Base-by-base conservation (phyloP, 1,140 invertebrate genomes). In the Adoxophyes honmai region DNA sequence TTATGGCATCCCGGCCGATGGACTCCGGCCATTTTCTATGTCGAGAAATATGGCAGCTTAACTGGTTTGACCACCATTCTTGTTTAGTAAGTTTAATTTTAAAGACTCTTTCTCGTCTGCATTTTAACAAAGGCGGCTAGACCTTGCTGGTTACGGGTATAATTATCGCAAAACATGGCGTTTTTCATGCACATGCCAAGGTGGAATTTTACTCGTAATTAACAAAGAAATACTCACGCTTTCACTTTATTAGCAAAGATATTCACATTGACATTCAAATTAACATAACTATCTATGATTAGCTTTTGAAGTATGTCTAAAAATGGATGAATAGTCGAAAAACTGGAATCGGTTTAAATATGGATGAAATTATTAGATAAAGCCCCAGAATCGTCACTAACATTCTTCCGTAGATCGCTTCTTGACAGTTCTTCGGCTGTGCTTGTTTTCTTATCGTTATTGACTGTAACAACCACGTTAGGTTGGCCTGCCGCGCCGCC, bases 361-460 rank as follows among this genome's bases (percentile, higher is more conserved):
- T 28, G 28, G 42, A n/a, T 21, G 10, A 28, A 21, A 48, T 11
- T 28, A 33, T 28, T 28, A 2, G 6, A 6, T 28, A 28, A 6
- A 28, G 21, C 21, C 21, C 21, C 21, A 28, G 6, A 44, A 48
- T 48, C 16, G 42, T 48, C 15, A 11, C 42, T n/a, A 44, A 16
- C 39, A 48, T 48, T 48, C 42, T 48, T 28, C 21, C 42, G 21
- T 73, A 86, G 77, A 83, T 82, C 62, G 68, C 76, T 72, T 71
- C 67, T 73, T 73, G 67, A 70, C 69, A 74, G 71, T 75, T 73
- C 70, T 44, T 68, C 59, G 59, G 62, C 67, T 66, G 70, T 70
- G 72, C 68, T 70, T 64, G 75, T 75, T 82, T 86, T 84, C 81
- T 81, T 84, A 81, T 86, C 79, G 75, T 58, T 70, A 66, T 71